phyloP scores from a whole-genome alignment of 2,113 vertebrate genomes.

The Typhlomys cinereus region DNA sequence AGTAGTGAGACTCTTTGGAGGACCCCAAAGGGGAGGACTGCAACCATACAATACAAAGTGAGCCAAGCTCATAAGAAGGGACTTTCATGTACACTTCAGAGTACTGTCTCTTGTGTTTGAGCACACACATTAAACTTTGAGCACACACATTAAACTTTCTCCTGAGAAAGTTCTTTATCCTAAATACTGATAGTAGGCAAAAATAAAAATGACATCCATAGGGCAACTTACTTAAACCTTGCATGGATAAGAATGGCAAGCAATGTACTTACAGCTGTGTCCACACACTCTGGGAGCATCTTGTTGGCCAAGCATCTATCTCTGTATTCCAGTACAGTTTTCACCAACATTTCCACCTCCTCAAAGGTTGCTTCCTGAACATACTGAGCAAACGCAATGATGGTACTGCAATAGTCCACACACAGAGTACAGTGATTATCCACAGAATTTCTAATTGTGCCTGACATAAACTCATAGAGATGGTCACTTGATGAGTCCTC shows the following conservation, averaged over 20 bases:
- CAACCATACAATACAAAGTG: no score
- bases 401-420: slow-evolving; percentile 50
- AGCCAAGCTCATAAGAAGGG: background rate
- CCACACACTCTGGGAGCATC: slow-evolving; percentile 36
- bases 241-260: background rate
- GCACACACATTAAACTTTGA: rapidly evolving
- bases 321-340: background rate
- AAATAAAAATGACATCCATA: background rate
- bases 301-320: slow-evolving; percentile 17
- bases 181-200: background rate
- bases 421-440: background rate
- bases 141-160: background rate
- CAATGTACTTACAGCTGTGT: slow-evolving; percentile 48
- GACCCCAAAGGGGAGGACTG: background rate
- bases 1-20: background rate
- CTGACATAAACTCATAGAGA: background rate
- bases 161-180: background rate
- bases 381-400: slow-evolving; percentile 42
- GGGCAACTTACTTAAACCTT: background rate
- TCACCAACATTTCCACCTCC: slow-evolving; percentile 30
- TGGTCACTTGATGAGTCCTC: background rate
- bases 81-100: background rate
- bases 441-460: background rate
- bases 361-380: slow-evolving; percentile 68
- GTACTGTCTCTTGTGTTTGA: background rate